These are phyloP conservation scores for Ceuthmochares aereus DNA, from an alignment of 2,113 vertebrate species.

Conservation along the genomic window DNA sequence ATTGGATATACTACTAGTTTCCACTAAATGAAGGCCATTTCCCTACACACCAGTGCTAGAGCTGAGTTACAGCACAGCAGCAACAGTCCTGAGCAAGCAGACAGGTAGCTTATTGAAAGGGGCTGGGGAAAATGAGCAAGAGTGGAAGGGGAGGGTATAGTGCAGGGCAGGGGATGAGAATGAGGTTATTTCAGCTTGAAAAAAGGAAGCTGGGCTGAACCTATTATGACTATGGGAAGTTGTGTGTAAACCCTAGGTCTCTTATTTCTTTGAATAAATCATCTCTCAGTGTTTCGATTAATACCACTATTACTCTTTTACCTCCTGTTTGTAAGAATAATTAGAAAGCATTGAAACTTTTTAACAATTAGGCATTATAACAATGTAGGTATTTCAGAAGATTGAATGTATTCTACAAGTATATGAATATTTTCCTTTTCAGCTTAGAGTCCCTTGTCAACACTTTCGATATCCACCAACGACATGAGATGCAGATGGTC, in stretches of 20 bases:
- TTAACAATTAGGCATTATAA: background rate
- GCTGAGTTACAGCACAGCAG: background rate
- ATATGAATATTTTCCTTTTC: background rate
- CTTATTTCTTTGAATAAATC: background rate
- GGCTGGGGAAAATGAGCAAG: background rate
- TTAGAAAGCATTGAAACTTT: background rate
- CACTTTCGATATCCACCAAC: background rate
- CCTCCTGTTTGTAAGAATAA: background rate
- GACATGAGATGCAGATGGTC: conserved; percentile 40
- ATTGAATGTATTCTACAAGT: background rate
- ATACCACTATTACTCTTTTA: background rate
- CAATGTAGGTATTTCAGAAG: background rate
- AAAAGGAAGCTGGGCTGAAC: background rate
- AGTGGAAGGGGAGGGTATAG: background rate
- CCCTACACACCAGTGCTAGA: background rate
- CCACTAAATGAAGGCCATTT: background rate
- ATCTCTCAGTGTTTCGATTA: background rate
- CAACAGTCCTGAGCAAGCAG: background rate
- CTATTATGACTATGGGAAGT: background rate
- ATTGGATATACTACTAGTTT: background rate
- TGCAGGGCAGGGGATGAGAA: background rate
- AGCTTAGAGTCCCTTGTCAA: background rate
- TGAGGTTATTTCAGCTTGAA: background rate
- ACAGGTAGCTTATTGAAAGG: background rate
- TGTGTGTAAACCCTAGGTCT: background rate